Percentiles rank a stretch among this genome's conserved stretches.
These are phyloP conservation scores for Hylia prasina DNA, from an alignment of 2,113 vertebrate genomes.

Conservation along the genomic window DNA sequence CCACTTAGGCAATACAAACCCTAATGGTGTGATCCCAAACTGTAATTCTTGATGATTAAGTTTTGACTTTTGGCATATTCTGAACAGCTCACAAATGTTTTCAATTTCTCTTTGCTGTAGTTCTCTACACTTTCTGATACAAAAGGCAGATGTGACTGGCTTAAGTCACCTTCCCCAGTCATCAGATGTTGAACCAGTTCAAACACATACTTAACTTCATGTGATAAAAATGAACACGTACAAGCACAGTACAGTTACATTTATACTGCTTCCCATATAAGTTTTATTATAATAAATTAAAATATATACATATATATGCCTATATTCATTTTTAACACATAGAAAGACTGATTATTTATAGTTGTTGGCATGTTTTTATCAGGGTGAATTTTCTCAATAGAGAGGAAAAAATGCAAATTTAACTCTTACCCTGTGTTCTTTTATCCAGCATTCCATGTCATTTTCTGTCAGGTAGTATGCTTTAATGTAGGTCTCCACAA, in stretches of 20 bases:
- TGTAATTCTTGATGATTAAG: neutral
- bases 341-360: neutral
- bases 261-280: neutral
- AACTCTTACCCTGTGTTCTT: slow-evolving; percentile 90
- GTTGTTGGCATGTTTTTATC: neutral
- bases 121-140: neutral
- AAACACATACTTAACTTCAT: neutral
- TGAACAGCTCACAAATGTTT: neutral
- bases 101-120: neutral
- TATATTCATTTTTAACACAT: neutral
- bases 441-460: slow-evolving; percentile 98
- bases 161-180: neutral
- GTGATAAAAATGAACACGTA: neutral
- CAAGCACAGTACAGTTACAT: neutral
- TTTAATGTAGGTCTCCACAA: slow-evolving; percentile 98
- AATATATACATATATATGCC: neutral
- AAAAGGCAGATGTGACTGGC: neutral
- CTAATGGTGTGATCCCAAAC: neutral
- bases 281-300: neutral
- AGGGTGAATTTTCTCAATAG: neutral
- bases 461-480: slow-evolving; percentile 98
- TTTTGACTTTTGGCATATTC: neutral
- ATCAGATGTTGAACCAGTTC: neutral
- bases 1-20: neutral
- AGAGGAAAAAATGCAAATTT: neutral